phyloP scores from a whole-genome alignment of 2,113 vertebrate genomes.

The Propithecus coquereli region DNA sequence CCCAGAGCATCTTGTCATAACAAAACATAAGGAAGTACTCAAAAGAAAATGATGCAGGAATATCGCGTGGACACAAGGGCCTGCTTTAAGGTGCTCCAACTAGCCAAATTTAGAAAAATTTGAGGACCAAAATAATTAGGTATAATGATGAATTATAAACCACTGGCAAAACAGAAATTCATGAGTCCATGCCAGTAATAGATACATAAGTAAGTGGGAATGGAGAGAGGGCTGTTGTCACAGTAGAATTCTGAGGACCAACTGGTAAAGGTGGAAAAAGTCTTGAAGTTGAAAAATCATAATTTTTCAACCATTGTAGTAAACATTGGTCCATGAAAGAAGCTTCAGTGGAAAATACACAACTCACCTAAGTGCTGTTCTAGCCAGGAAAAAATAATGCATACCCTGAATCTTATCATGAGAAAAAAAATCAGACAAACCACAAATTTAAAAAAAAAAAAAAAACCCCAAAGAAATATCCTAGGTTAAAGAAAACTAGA shows the following conservation, averaged over 20 bases:
- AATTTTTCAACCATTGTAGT: neutral
- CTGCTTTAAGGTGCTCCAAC: neutral
- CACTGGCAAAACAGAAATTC: neutral
- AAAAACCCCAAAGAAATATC: neutral
- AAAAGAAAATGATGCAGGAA: neutral
- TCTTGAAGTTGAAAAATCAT: neutral
- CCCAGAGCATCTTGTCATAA: neutral
- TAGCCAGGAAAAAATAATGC: neutral
- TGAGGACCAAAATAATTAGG: neutral
- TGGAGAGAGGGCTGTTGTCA: neutral
- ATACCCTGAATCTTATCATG: neutral
- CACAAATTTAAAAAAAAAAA: neutral
- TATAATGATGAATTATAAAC: neutral
- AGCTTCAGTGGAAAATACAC: neutral
- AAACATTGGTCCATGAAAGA: neutral
- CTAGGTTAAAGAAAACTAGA: neutral
- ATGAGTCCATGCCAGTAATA: neutral
- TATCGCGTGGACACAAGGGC: neutral
- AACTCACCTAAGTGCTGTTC: neutral
- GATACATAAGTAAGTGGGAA: neutral
- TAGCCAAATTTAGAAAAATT: neutral
- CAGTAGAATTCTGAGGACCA: neutral
- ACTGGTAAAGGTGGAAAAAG: neutral
- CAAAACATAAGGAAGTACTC: neutral
- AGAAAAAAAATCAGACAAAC: neutral